Evolutionary conservation across 1,140 invertebrate species (phyloP), one percentile per base, ranked within the genome.

Genomic region (Halesus radiatus): DNA sequence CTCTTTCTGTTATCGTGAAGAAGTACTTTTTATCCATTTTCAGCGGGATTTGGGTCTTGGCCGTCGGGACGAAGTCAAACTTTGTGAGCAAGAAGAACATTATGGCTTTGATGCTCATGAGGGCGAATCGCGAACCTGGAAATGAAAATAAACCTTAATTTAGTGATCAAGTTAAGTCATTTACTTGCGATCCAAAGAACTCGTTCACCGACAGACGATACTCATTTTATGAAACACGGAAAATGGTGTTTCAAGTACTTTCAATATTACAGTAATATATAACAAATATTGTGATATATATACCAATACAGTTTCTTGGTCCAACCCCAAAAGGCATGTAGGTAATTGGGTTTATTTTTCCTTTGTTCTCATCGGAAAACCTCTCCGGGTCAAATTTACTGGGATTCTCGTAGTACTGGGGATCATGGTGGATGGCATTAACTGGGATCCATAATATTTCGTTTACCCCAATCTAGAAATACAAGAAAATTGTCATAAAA

Each of bases 301-400:
- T 58, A 74, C 81, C 84, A 58, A 87, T 85, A 54, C 84, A 87
- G 79, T 85, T 86, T 81, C 91, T 85, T 5, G 88, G 87, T 7
- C 91, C 92, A 16, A 90, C 81, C 6, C 91, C 92, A 80, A 93
- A 93, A 0, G 93, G 93, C 8, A 92, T 83, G 80, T 89, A 93
- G 0, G 85, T 68, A 54, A 86, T 88, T 4, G 83, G 87, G 77
- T 85, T 86, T 13, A 92, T 85, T 3, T 81, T 84, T 0, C 81
- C 54, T 29, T 86, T 84, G 76, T 87, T 88, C 26, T 86, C 87
- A 10, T 88, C 85, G 3, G 78, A 85, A 76, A 89, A 91, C 20
- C 89, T 80, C 76, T 91, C 89, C 8, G 89, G 89, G 84, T 89
- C 85, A 75, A 89, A 91, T 45, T 83, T 85, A 0, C 88, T 81